A percentile compares a stretch with the other conserved stretches of the same genome.
These are phyloP conservation scores for Asteroscopus sphinx DNA, from an alignment of 2,888 invertebrate genomes.

Conservation along the genomic window DNA sequence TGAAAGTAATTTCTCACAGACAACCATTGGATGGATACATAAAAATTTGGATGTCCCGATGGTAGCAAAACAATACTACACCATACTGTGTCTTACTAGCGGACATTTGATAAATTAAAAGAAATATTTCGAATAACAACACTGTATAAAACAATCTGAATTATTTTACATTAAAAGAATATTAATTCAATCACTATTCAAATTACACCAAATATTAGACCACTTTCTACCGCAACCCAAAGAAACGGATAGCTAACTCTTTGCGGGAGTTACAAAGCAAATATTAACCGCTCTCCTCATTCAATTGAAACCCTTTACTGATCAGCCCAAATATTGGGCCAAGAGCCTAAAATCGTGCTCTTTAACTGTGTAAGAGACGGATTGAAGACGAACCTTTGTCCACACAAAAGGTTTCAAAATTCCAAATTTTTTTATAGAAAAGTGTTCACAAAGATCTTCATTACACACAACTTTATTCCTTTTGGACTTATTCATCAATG, in stretches of 20 bases:
- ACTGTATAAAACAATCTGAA: no score
- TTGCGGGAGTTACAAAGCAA: background rate
- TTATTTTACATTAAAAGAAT: no score
- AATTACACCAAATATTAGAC: background rate
- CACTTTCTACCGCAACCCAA: background rate
- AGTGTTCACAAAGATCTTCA: slow-evolving; percentile 32
- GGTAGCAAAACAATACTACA: no score
- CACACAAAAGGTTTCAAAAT: slow-evolving; percentile 19
- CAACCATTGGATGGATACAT: no score
- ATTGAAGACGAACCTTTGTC: slow-evolving; percentile 1
- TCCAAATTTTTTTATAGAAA: slow-evolving; percentile 18
- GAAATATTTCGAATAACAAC: no score
- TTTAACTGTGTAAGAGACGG: slow-evolving; percentile 2
- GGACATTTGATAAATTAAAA: no score
- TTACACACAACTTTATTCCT: slow-evolving; percentile 41
- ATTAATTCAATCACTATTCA: background rate
- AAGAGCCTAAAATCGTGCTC: slow-evolving; percentile 2
- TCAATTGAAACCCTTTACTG: background rate
- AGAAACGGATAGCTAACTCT: background rate
- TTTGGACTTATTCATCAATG: slow-evolving; percentile 47
- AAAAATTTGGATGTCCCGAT: no score
- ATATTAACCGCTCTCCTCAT: background rate
- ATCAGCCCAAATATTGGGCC: background rate
- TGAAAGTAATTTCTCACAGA: no score
- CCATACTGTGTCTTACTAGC: no score